Evolutionary conservation across 1,140 invertebrate species (phyloP).

Genomic region (Chelonus insularis): DNA sequence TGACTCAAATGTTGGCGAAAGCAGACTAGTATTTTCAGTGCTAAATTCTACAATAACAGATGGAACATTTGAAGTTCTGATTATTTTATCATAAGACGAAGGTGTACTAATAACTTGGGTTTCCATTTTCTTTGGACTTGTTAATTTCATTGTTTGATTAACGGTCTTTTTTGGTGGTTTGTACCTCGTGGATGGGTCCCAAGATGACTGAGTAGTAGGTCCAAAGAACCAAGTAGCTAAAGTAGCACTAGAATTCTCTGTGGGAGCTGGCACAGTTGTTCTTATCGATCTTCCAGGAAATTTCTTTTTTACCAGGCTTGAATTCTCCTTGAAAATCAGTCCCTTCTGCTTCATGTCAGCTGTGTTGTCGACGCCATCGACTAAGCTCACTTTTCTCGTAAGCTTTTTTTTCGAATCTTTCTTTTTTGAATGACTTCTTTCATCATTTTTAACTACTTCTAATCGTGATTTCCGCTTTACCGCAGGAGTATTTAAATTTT

Average conservation of each 20-base stretch:
- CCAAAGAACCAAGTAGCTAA: neutral
- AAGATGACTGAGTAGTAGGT: conserved; percentile 7
- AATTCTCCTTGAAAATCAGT: conserved; percentile 24
- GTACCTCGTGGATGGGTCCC: too few species aligned
- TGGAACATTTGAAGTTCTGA: too few species aligned
- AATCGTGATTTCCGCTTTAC: conserved; percentile 54
- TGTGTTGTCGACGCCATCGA: neutral
- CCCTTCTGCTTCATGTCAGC: conserved; percentile 11
- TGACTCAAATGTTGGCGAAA: conserved; percentile 10
- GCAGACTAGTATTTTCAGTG: conserved; percentile 4
- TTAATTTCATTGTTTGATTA: neutral
- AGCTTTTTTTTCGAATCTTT: conserved; percentile 20
- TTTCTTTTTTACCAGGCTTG: conserved; percentile 28
- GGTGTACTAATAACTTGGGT: too few species aligned
- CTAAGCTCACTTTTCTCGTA: neutral
- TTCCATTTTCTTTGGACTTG: neutral
- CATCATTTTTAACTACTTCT: conserved; percentile 22
- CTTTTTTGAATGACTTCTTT: conserved; percentile 26
- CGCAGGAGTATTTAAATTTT: conserved; percentile 41
- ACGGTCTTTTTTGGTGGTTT: neutral
- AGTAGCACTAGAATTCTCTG: conserved; percentile 8
- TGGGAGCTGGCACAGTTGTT: conserved; percentile 23
- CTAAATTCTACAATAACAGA: too few species aligned
- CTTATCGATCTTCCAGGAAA: conserved; percentile 17
- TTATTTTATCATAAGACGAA: too few species aligned